Conservation (phyloP, 2,888 invertebrate species). For the Eurois occulta region DNA sequence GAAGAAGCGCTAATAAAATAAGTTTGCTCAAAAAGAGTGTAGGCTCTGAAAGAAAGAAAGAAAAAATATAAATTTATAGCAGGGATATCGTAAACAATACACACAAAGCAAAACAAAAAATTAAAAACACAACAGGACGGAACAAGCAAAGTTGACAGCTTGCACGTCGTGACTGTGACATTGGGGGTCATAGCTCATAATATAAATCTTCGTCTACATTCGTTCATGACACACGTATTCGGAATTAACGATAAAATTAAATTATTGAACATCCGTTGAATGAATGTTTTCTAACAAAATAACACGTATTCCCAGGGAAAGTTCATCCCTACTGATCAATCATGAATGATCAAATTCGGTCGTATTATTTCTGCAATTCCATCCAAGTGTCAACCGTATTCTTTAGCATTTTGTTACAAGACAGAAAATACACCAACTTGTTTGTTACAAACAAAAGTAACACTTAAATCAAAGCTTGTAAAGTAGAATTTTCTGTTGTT, state of each 20-base stretch:
- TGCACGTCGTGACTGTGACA: no score
- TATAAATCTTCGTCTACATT: not conserved
- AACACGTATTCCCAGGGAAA: constrained; percentile 4
- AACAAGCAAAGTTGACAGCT: no score
- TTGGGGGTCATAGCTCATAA: not conserved
- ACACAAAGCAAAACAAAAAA: no score
- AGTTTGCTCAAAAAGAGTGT: not conserved
- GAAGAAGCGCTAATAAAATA: not conserved
- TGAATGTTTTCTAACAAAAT: not conserved
- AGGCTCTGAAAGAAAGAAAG: not conserved
- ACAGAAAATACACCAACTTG: constrained; percentile 23
- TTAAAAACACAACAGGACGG: no score
- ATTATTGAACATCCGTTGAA: constrained; percentile 1
- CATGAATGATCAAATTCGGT: constrained; percentile 13
- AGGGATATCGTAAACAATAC: no score
- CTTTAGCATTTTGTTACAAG: constrained; percentile 41
- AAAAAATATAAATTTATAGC: no score
- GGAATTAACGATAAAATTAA: not conserved
- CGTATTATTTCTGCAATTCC: constrained; percentile 44
- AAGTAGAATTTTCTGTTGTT: constrained; percentile 26
- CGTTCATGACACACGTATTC: no score
- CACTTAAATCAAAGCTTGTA: not conserved
- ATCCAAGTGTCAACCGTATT: constrained; percentile 41
- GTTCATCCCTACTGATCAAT: constrained; percentile 6
- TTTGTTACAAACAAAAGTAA: not conserved